phyloP scores from a whole-genome alignment of 2,797 vertebrate species.

The Halcyon badia region DNA sequence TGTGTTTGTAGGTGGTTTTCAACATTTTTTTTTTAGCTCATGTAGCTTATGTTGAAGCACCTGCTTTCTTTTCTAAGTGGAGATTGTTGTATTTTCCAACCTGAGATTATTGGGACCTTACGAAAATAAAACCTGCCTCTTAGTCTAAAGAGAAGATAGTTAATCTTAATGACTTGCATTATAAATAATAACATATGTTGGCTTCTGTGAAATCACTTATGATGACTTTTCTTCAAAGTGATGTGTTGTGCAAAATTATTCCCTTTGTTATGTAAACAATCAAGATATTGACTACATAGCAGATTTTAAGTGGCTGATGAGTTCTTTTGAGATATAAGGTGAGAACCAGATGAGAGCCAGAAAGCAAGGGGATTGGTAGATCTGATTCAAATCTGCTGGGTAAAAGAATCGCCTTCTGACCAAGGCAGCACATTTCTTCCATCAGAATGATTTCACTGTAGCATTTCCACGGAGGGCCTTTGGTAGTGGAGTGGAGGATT shows the following conservation, averaged over 20 bases:
- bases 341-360: background rate
- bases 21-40: background rate
- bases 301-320: background rate
- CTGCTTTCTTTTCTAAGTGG: conserved; percentile 8
- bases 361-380: background rate
- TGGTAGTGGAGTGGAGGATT: conserved; percentile 33
- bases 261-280: background rate
- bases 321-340: background rate
- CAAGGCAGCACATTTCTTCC: background rate
- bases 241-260: background rate
- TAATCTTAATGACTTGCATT: conserved; percentile 59
- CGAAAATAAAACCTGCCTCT: conserved; percentile 65
- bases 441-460: background rate
- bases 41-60: conserved; percentile 11
- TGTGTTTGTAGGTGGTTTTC: background rate
- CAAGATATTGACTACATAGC: background rate
- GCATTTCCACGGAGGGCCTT: background rate
- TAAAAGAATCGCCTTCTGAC: background rate
- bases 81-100: conserved; percentile 40
- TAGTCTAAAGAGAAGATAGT: conserved; percentile 47
- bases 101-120: conserved; percentile 30
- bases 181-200: conserved; percentile 60
- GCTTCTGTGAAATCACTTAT: conserved; percentile 49
- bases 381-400: background rate
- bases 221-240: conserved; percentile 44